Percentiles rank a stretch among this genome's conserved stretches.
These are phyloP conservation scores for Cephus sareptanus DNA, from an alignment of 2,888 invertebrate genomes.

Conservation along the genomic window DNA sequence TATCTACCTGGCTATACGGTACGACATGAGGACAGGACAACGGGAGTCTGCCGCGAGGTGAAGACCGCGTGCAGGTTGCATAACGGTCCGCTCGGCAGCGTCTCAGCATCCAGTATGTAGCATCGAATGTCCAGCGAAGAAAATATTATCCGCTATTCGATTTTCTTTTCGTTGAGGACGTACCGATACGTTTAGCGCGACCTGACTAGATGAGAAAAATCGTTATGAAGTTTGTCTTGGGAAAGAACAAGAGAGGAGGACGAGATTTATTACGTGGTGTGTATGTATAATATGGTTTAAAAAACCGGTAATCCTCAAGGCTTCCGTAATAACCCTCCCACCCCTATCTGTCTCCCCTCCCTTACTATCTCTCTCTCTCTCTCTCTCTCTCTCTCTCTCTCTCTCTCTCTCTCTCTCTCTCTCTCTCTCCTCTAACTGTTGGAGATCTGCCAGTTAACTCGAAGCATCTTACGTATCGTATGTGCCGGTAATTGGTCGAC, in stretches of 20 bases:
- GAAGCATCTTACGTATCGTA: constrained; percentile 7
- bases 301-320: neutral
- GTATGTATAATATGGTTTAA: neutral
- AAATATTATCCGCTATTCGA: constrained; percentile 9
- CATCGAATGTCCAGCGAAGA: constrained; percentile 20
- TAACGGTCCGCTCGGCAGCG: constrained; percentile 45
- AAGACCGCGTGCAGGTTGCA: constrained; percentile 52
- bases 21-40: constrained; percentile 40
- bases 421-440: neutral
- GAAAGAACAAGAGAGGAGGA: neutral
- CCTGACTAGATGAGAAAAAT: neutral
- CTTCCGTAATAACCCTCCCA: neutral
- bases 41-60: constrained; percentile 40
- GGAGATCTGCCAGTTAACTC: neutral
- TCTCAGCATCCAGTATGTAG: constrained; percentile 44
- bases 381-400: too few species aligned
- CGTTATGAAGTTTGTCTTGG: neutral
- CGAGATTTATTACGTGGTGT: neutral
- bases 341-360: too few species aligned
- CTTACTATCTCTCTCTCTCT: too few species aligned
- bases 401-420: too few species aligned
- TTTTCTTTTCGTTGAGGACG: neutral
- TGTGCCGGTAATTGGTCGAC: constrained; percentile 4
- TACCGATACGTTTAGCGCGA: neutral
- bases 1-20: constrained; percentile 4